Evolutionary conservation across 2,888 invertebrate genomes (phyloP).

Genomic region (Vesta saturnalis): DNA sequence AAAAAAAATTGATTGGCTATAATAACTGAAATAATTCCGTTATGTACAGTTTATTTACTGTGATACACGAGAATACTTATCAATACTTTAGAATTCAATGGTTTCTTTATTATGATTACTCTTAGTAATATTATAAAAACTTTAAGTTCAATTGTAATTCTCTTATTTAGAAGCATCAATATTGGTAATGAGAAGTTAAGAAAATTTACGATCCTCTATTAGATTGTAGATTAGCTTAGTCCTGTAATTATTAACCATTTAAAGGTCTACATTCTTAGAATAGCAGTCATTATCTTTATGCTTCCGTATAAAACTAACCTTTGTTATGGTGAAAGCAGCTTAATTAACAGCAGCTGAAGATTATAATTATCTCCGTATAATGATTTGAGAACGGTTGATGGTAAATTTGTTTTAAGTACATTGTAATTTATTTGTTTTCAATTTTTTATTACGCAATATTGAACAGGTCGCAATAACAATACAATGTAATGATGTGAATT

Average conservation of each 20-base stretch:
- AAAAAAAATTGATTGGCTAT: too few relatives aligned
- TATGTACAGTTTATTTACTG: too few relatives aligned
- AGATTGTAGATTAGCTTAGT: conserved; percentile 6
- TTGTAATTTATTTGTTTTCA: not conserved
- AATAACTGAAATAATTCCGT: too few relatives aligned
- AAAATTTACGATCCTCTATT: conserved; percentile 9
- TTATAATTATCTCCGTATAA: conserved; percentile 19
- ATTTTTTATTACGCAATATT: not conserved
- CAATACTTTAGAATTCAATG: too few relatives aligned
- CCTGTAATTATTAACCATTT: conserved; percentile 36
- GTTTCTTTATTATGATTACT: too few relatives aligned
- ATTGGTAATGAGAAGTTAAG: not conserved
- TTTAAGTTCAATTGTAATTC: too few relatives aligned
- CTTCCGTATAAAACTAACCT: conserved; percentile 27
- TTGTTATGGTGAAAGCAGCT: conserved; percentile 16
- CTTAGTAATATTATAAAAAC: too few relatives aligned
- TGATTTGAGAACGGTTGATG: not conserved
- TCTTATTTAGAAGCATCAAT: not conserved
- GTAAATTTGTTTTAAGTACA: not conserved
- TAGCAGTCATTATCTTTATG: conserved; percentile 30
- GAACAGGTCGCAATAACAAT: too few relatives aligned
- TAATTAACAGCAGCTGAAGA: conserved; percentile 28
- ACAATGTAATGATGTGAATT: too few relatives aligned
- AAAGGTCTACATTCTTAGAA: conserved; percentile 35
- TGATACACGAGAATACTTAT: too few relatives aligned